phyloP scores from a whole-genome alignment of 2,797 vertebrate species.

The Tinamus major region DNA sequence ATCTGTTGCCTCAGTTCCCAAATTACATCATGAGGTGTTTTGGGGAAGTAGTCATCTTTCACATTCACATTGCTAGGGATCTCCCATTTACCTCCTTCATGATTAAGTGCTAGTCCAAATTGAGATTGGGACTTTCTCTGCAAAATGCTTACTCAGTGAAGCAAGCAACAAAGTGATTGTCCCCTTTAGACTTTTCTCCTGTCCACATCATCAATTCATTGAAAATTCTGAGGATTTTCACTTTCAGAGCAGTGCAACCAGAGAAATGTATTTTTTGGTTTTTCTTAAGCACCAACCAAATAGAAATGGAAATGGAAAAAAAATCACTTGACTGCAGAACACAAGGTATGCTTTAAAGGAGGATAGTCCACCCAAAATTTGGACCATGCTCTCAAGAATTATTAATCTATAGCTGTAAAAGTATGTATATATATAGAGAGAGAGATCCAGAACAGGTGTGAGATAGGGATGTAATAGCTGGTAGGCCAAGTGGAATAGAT shows the following conservation, averaged over 20 bases:
- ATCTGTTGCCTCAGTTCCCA: background rate
- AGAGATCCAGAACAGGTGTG: background rate
- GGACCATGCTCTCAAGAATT: background rate
- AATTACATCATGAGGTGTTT: constrained; percentile 7
- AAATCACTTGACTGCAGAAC: background rate
- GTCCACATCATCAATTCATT: background rate
- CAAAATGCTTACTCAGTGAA: constrained; percentile 36
- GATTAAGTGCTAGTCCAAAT: constrained; percentile 13
- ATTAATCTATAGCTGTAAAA: background rate
- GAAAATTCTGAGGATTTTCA: background rate
- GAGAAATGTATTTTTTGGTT: background rate
- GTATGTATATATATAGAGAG: background rate
- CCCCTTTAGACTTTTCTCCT: background rate
- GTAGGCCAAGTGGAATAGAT: background rate
- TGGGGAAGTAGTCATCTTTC: background rate
- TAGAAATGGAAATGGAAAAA: background rate
- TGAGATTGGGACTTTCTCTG: constrained; percentile 11
- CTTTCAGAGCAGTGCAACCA: background rate
- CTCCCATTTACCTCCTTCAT: background rate
- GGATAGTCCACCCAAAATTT: background rate
- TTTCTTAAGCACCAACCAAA: background rate
- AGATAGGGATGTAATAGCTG: background rate
- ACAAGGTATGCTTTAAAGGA: background rate
- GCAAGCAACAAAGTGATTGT: background rate
- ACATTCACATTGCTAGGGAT: background rate